Base-by-base conservation (phyloP, 2,888 invertebrate species). In the Eubasilissa splendida region DNA sequence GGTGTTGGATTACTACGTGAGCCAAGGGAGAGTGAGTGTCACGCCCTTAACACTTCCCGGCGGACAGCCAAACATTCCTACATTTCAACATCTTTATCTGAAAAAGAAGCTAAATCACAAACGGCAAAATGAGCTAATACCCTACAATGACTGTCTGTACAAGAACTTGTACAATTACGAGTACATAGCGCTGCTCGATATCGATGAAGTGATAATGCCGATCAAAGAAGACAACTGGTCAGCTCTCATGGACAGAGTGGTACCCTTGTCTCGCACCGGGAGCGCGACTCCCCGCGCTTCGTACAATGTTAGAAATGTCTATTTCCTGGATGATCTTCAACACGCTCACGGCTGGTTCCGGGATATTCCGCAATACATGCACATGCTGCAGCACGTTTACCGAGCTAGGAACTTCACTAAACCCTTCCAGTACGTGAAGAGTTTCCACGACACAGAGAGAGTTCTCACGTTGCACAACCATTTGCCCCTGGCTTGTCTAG, bases 61-160 rank as follows among this genome's bases (percentile, higher is more conserved):
- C 10, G 96, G 96, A 0, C 96, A 96, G 86, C 97, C 97, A 0
- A 97, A 97, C 88, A 93, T 96, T 59, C 96, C 97, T 0, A 94
- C 95, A 0, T 94, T 97, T 85, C 96, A 96, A 87, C 96, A 97
- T 88, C 92, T 96, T 89, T 98, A 96, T 87, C 91, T 98, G 75
- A 95, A 95, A 80, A 96, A 96, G 87, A 97, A 97, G 88, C 94
- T 96, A 53, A 97, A 96, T 86, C 96, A 97, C 89, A 98, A 98
- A 88, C 92, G 98, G 12, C 96, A 97, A 88, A 97, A 97, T 89
- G 98, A 98, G 89, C 92, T 98, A 82, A 96, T 98, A 85, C 97
- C 98, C 11, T 98, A 98, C 91, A 98, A 98, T 88, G 98, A 98
- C 88, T 98, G 98, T 86, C 92, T 98, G 77, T 98, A 98, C 90